Base-by-base conservation (phyloP, 2,797 vertebrate species). In the Hybognathus amarus region DNA sequence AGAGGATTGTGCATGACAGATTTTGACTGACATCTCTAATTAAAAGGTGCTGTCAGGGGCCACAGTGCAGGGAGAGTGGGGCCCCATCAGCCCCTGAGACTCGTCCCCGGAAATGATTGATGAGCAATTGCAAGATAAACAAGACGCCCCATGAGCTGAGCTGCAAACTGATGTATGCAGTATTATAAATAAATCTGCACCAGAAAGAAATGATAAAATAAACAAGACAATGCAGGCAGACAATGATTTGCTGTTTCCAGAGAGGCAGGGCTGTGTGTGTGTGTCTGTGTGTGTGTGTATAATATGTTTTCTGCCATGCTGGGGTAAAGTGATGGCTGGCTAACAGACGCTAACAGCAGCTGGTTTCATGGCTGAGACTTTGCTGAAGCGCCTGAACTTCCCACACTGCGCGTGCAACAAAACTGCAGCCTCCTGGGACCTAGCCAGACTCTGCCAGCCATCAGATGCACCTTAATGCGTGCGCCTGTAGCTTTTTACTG, bases 101-200 rank as follows among this genome's bases (percentile, higher is more conserved):
- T 88, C 47, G 83, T 88, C 90, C 67, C 84, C 79, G 89, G 89
- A 92, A 93, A 91, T 94, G 94, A 95, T 95, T 94, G 94, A 95
- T 96, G 95, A 95, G 92, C 93, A 91, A 95, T 93, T 90, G 91
- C 84, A 92, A 94, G 94, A 94, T 93, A 94, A 94, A 95, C 94
- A 94, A 86, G 89, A 86, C 90, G 88, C 93, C 92, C 92, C 82
- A 85, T 89, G 92, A 94, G 91, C 92, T 87, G 87, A 85, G 67
- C 86, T 87, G 91, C 88, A 92, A 93, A 94, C 93, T 94, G 93
- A 94, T 93, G 93, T 91, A 92, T 93, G 91, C 89, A 87, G 83
- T 77, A 79, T 90, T 93, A 94, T 92, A 93, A 94, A 93, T 93
- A 94, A 93, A 93, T 90, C 85, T 74, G 85, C 86, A 86, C 84